phyloP scores from a whole-genome alignment of 2,797 vertebrate species.

The Crocodylus rhombifer region DNA sequence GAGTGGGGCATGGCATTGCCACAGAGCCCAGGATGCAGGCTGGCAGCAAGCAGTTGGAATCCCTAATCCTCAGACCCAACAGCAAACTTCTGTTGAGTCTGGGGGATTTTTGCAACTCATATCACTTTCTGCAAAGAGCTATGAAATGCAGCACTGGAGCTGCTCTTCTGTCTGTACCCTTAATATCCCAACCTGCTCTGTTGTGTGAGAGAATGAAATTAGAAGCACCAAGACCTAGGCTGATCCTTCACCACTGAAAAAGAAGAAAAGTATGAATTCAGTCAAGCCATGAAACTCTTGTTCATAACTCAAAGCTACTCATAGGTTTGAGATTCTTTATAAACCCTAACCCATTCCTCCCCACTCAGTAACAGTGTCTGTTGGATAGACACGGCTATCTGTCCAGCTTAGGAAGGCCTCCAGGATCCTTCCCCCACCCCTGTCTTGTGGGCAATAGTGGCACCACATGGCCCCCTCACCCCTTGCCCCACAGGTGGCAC shows the following conservation, averaged over 20 bases:
- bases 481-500: too few species aligned
- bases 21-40: too few species aligned
- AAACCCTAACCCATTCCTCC: background rate
- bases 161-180: background rate
- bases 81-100: too few species aligned
- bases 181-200: background rate
- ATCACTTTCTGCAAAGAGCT: too few species aligned
- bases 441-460: too few species aligned
- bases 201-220: background rate
- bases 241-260: background rate
- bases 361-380: background rate
- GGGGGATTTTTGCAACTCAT: too few species aligned
- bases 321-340: background rate
- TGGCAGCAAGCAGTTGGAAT: too few species aligned
- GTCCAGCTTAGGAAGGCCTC: too few species aligned
- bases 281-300: background rate
- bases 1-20: too few species aligned
- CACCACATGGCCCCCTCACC: too few species aligned
- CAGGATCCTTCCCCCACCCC: background rate
- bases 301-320: background rate
- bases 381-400: background rate
- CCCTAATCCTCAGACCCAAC: too few species aligned
- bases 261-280: rapidly evolving
- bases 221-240: background rate
- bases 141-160: too few species aligned